These are phyloP conservation scores for Echinometra lucunter DNA, from an alignment of 53 echinoderm and acorn worm genomes.

Conservation along the genomic window DNA sequence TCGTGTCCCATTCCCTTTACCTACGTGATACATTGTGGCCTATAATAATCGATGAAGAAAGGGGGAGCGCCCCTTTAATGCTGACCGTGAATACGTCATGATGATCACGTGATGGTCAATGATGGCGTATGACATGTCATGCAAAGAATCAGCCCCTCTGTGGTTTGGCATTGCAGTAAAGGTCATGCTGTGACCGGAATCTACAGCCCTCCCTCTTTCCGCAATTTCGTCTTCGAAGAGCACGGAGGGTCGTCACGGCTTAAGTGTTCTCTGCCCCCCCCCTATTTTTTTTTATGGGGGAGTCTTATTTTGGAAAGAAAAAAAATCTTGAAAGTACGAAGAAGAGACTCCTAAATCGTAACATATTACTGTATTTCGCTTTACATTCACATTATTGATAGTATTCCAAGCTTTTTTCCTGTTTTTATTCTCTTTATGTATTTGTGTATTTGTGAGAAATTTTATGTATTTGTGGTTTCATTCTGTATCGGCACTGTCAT, in stretches of 20 bases:
- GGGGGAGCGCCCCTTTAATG: not conserved
- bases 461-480: not conserved
- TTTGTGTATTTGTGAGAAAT: not conserved
- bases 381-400: too few relatives aligned
- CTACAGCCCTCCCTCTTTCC: not conserved
- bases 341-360: too few relatives aligned
- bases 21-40: too few relatives aligned
- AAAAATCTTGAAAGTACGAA: too few relatives aligned
- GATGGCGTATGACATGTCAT: slow-evolving; percentile 6
- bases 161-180: slow-evolving; percentile 22
- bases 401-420: not conserved
- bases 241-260: not conserved
- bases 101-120: not conserved
- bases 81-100: not conserved
- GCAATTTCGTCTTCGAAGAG: not conserved
- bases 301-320: too few relatives aligned
- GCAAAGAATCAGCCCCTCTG: not conserved
- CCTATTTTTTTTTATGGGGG: too few relatives aligned
- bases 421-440: not conserved
- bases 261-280: too few relatives aligned
- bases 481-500: not conserved
- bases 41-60: too few relatives aligned
- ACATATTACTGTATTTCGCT: too few relatives aligned
- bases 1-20: too few relatives aligned
- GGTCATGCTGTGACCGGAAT: slow-evolving; percentile 30